These are phyloP conservation scores for Aspidoscelis tigris DNA, from an alignment of 2,113 vertebrate species.

Conservation along the genomic window DNA sequence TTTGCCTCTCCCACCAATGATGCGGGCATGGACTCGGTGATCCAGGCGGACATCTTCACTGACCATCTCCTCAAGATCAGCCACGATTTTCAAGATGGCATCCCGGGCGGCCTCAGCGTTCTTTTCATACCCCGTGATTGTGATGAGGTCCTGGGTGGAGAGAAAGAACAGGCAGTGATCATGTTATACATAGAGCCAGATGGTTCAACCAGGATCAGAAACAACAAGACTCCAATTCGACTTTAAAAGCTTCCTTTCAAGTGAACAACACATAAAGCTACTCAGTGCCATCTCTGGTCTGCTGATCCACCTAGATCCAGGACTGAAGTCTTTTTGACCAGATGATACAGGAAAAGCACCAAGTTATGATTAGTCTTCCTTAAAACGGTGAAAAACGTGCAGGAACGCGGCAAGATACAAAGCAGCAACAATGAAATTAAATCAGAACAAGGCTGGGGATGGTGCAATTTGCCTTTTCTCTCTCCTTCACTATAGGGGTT, in stretches of 20 bases:
- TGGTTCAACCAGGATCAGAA: background rate
- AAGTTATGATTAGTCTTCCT: no score
- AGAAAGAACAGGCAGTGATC: background rate
- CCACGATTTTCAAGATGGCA: conserved; percentile 82
- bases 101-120: conserved; percentile 78
- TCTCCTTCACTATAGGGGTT: no score
- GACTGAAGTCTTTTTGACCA: no score
- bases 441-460: no score
- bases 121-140: conserved; percentile 82
- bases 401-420: no score
- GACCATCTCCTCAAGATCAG: conserved; percentile 83
- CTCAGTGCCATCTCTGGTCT: background rate
- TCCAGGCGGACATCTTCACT: conserved; percentile 81
- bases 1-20: conserved; percentile 82
- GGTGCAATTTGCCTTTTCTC: no score
- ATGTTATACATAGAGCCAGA: background rate
- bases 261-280: background rate
- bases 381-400: no score
- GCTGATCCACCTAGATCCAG: no score
- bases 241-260: background rate
- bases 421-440: no score
- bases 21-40: conserved; percentile 83
- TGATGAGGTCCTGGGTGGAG: conserved; percentile 76
- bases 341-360: no score
- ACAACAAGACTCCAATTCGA: background rate